A percentile compares a stretch with the other conserved stretches of the same genome.
Evolutionary conservation across 2,113 vertebrate species (phyloP).

Genomic region (Nothocercus julius): DNA sequence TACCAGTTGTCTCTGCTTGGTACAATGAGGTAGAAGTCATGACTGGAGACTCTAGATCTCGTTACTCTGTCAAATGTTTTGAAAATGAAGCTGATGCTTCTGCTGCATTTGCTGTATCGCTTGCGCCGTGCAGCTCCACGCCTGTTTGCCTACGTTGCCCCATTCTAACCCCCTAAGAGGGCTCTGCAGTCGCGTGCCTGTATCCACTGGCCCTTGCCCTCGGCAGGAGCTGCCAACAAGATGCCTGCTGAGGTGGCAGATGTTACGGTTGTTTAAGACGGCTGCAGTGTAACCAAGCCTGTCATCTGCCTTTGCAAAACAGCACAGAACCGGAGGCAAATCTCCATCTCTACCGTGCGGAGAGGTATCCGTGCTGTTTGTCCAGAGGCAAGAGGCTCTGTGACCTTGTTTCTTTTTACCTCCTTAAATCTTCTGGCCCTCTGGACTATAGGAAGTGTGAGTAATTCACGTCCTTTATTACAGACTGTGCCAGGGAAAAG

Average conservation of each 20-base stretch:
- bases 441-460: background rate
- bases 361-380: rapidly evolving
- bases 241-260: background rate
- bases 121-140: rapidly evolving
- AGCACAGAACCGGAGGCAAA: background rate
- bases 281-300: background rate
- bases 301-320: background rate
- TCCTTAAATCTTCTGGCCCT: background rate
- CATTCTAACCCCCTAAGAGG: background rate
- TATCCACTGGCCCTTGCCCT: background rate
- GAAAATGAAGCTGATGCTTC: background rate
- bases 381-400: background rate
- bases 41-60: background rate
- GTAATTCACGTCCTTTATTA: conserved; percentile 30
- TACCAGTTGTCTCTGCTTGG: background rate
- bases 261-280: background rate
- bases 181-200: background rate
- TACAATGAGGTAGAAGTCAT: background rate
- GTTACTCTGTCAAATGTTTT: rapidly evolving
- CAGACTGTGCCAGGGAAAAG: background rate
- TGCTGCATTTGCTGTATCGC: too few relatives aligned
- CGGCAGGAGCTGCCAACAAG: background rate
- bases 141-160: background rate
- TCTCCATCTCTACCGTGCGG: background rate
- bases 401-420: background rate